Percentiles rank a stretch among this genome's conserved stretches.
Evolutionary conservation across 2,888 invertebrate species (phyloP).

Genomic region (Melinaea marsaeus): DNA sequence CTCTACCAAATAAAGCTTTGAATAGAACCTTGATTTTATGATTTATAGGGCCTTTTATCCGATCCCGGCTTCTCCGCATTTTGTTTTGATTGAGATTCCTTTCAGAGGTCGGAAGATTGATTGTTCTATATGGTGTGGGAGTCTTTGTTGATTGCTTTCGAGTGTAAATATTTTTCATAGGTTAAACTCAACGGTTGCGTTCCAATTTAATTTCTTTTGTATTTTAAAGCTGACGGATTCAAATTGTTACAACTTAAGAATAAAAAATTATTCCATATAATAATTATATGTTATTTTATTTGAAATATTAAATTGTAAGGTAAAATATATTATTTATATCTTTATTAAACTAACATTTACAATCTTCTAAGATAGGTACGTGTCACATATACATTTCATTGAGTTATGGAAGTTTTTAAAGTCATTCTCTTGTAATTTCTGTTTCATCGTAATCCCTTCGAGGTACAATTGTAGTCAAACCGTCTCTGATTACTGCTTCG

Average conservation of each 20-base stretch:
- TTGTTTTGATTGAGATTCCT: constrained; percentile 76
- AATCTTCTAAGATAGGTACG: no score
- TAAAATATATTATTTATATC: no score
- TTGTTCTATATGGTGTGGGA: constrained; percentile 72
- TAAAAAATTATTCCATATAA: no score
- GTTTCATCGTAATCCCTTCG: constrained; percentile 38
- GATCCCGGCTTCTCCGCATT: constrained; percentile 66
- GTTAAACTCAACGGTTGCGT: constrained; percentile 49
- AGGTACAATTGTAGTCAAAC: constrained; percentile 59
- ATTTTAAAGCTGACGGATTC: constrained; percentile 6
- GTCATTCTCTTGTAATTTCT: constrained; percentile 38
- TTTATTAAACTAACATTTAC: no score
- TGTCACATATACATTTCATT: constrained; percentile 19
- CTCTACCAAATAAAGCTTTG: constrained; percentile 64
- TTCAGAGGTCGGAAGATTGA: constrained; percentile 72
- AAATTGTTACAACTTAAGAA: not conserved
- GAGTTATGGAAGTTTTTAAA: constrained; percentile 46
- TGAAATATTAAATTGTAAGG: no score
- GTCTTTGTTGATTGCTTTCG: constrained; percentile 66
- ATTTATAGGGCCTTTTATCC: constrained; percentile 75
- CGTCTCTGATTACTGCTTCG: constrained; percentile 54
- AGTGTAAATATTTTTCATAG: constrained; percentile 66
- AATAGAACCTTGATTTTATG: constrained; percentile 76
- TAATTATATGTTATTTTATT: no score
- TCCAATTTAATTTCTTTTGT: constrained; percentile 12